Conservation (phyloP, 1,140 invertebrate genomes). For the Trichonephila clavata region DNA sequence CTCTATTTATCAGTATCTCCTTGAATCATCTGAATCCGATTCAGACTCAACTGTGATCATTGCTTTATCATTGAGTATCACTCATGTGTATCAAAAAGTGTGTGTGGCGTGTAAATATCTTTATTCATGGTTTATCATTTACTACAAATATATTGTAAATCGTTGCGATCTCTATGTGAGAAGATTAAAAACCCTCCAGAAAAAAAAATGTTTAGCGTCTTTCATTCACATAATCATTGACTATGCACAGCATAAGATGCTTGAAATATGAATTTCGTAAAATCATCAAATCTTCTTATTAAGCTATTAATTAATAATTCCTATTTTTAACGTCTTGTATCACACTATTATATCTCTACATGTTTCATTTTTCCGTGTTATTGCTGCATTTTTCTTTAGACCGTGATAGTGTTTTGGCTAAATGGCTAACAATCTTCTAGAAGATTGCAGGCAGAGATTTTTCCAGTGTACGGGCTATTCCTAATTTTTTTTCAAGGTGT, state of each 20-base stretch:
- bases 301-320: no score
- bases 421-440: no score
- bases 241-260: no score
- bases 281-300: no score
- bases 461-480: no score
- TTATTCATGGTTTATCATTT: conserved; percentile 60
- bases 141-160: conserved; percentile 53
- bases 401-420: no score
- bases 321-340: neutral
- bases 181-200: conserved; percentile 68
- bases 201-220: neutral
- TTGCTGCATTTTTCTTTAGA: no score
- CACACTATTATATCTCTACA: neutral
- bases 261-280: no score
- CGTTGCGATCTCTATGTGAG: conserved; percentile 54
- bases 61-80: conserved; percentile 43
- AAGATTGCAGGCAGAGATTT: no score
- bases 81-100: conserved; percentile 58
- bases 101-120: conserved; percentile 55
- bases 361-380: neutral
- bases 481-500: no score
- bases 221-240: neutral
- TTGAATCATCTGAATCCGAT: conserved; percentile 15
- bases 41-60: conserved; percentile 58
- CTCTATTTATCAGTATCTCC: conserved; percentile 25